Conservation (phyloP, 35 echinoderm and acorn worm species). For the Apostichopus japonicus region DNA sequence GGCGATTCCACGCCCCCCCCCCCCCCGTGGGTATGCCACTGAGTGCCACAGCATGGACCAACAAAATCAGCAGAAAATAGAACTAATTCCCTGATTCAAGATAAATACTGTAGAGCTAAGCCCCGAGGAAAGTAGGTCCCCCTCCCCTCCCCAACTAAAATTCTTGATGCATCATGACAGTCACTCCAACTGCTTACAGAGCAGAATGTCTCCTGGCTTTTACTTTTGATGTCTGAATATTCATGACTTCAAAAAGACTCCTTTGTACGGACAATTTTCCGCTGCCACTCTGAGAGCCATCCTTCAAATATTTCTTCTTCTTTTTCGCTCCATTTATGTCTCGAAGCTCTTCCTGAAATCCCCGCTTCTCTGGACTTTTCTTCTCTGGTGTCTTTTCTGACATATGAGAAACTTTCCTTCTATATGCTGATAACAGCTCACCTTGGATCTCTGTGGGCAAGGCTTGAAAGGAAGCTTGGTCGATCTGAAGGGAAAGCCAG, state of each 20-base stretch:
- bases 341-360: not conserved
- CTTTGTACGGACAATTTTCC: not conserved
- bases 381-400: not conserved
- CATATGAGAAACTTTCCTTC: not conserved
- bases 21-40: too few species aligned
- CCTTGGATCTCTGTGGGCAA: slow-evolving; percentile 81
- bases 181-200: not conserved
- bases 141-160: too few species aligned
- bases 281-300: not conserved
- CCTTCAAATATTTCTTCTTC: not conserved
- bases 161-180: too few species aligned
- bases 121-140: too few species aligned
- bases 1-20: too few species aligned
- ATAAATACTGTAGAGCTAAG: too few species aligned
- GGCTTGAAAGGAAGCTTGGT: slow-evolving; percentile 79
- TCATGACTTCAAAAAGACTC: slow-evolving; percentile 3
- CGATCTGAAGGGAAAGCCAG: slow-evolving; percentile 57
- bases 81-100: too few species aligned
- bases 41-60: too few species aligned
- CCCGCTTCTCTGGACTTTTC: not conserved
- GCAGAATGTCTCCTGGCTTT: not conserved
- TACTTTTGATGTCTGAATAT: not conserved
- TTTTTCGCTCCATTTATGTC: not conserved
- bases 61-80: too few species aligned
- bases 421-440: slow-evolving; percentile 75